These are phyloP conservation scores for Perizoma flavofasciatum DNA, from an alignment of 2,888 invertebrate genomes.

Conservation along the genomic window DNA sequence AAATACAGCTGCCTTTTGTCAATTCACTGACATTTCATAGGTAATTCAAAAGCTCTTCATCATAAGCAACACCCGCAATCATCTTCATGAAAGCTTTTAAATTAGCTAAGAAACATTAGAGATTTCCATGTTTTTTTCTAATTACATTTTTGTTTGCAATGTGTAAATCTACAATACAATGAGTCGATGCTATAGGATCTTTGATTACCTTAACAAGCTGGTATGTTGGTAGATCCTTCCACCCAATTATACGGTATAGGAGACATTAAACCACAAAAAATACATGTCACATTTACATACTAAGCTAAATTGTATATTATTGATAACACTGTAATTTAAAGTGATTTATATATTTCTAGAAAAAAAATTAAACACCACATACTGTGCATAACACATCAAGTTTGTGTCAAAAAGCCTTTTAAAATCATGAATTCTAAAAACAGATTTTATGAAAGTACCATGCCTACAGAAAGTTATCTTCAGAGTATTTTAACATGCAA, in stretches of 20 bases:
- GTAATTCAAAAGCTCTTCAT: too few relatives aligned
- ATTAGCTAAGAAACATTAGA: too few relatives aligned
- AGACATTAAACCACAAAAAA: constrained; percentile 82
- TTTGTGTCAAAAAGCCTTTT: not conserved
- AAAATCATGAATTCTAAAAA: not conserved
- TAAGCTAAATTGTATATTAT: constrained; percentile 50
- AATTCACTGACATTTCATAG: too few relatives aligned
- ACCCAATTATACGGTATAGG: constrained; percentile 79
- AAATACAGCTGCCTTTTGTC: too few relatives aligned
- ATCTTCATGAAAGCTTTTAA: too few relatives aligned
- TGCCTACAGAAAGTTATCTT: constrained; percentile 6
- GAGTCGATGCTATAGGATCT: constrained; percentile 68
- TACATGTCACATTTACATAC: constrained; percentile 81
- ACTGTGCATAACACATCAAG: constrained; percentile 4
- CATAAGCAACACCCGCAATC: too few relatives aligned
- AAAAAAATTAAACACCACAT: too few relatives aligned
- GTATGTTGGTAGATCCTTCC: constrained; percentile 87
- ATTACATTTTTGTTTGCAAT: constrained; percentile 42
- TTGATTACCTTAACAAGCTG: constrained; percentile 86
- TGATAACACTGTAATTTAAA: constrained; percentile 8
- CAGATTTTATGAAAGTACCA: constrained; percentile 1
- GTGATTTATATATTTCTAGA: not conserved
- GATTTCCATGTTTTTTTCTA: not conserved
- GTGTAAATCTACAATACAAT: constrained; percentile 76
- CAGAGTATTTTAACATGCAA: constrained; percentile 21